These are phyloP conservation scores for Nomada hirtipes DNA, from an alignment of 2,888 invertebrate species.

Conservation along the genomic window DNA sequence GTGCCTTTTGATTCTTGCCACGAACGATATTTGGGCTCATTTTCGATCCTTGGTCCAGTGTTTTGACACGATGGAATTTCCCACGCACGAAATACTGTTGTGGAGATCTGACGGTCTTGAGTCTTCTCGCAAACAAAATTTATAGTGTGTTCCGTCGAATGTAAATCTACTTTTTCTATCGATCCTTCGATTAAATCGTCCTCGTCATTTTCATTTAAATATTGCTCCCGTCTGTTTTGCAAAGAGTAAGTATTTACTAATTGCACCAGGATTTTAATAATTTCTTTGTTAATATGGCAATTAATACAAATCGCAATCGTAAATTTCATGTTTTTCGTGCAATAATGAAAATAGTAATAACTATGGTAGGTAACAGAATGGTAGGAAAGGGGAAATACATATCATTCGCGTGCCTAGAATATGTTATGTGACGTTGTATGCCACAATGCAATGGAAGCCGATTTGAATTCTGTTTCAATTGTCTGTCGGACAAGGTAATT, in stretches of 20 bases:
- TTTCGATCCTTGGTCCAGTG: constrained; percentile 16
- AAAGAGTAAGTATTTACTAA: background rate
- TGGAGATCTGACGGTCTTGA: constrained; percentile 48
- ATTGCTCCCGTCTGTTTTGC: constrained; percentile 61
- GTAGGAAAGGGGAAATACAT: too few relatives aligned
- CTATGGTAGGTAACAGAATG: too few relatives aligned
- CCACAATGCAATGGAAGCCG: too few relatives aligned
- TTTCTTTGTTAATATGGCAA: background rate
- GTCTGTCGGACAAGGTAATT: too few relatives aligned
- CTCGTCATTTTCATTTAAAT: constrained; percentile 46
- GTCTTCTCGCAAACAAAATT: constrained; percentile 52
- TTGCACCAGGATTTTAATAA: background rate
- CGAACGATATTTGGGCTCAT: constrained; percentile 53
- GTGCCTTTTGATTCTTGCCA: constrained; percentile 42
- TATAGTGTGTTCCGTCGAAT: constrained; percentile 15
- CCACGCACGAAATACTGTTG: constrained; percentile 71
- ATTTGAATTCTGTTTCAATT: too few relatives aligned
- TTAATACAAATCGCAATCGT: background rate
- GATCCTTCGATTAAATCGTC: constrained; percentile 17
- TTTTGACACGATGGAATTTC: constrained; percentile 68
- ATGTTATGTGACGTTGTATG: too few relatives aligned
- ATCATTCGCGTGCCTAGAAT: too few relatives aligned
- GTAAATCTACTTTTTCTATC: constrained; percentile 18
- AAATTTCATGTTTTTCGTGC: too few relatives aligned
- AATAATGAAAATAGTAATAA: too few relatives aligned